Evolutionary conservation across 1,140 invertebrate genomes (phyloP).

Genomic region (Drosophila azteca): DNA sequence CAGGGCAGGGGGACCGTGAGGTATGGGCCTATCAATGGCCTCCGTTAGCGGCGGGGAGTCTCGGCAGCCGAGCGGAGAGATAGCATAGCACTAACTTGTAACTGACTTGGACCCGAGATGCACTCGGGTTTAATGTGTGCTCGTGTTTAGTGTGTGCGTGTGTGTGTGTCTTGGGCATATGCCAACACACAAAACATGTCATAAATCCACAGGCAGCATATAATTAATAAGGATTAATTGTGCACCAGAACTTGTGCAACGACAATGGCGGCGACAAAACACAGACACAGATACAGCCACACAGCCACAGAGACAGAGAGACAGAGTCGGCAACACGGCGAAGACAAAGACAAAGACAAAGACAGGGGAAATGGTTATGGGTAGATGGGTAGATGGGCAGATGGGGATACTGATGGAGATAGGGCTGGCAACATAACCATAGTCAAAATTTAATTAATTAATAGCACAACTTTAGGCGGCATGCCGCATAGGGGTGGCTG

Average conservation of each 20-base stretch:
- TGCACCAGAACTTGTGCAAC: slow-evolving; percentile 70
- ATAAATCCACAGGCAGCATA: slow-evolving; percentile 76
- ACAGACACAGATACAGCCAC: slow-evolving; percentile 14
- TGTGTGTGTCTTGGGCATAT: slow-evolving; percentile 60
- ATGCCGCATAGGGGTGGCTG: slow-evolving; percentile 18
- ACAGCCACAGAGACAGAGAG: slow-evolving; percentile 4
- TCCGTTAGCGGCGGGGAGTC: slow-evolving; percentile 20
- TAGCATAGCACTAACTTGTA: slow-evolving; percentile 40
- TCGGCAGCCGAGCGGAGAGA: slow-evolving; percentile 8
- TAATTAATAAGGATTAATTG: slow-evolving; percentile 81
- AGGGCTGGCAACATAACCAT: slow-evolving; percentile 16
- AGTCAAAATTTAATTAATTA: slow-evolving; percentile 80
- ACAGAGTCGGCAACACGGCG: too few species aligned
- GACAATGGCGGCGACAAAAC: slow-evolving; percentile 45
- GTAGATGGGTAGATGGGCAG: background rate
- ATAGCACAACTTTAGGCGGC: slow-evolving; percentile 72
- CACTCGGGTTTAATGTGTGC: slow-evolving; percentile 23
- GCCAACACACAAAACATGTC: slow-evolving; percentile 76
- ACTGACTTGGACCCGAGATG: slow-evolving; percentile 58
- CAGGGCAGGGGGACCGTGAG: background rate
- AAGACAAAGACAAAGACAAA: slow-evolving; percentile 7
- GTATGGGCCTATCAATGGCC: slow-evolving; percentile 45
- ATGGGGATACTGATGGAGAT: slow-evolving; percentile 9
- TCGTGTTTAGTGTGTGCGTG: slow-evolving; percentile 21
- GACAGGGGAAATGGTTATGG: slow-evolving; percentile 13